Evolutionary conservation across 64 coral and sea anemone species (phyloP).

Genomic region (Pocillopora verrucosa): DNA sequence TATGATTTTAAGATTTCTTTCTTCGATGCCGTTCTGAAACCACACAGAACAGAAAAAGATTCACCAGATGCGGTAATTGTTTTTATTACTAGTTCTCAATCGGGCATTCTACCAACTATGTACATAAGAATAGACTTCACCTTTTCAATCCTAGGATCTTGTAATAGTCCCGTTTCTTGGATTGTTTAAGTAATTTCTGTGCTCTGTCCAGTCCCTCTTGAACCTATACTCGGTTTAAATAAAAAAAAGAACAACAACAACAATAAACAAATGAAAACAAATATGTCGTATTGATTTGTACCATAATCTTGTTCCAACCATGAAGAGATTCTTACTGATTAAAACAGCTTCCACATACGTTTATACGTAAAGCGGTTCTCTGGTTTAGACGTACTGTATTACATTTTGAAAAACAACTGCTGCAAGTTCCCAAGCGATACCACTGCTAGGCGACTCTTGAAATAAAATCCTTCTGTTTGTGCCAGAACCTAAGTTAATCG

Average conservation of each 20-base stretch:
- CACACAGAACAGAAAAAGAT: background rate
- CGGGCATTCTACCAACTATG: background rate
- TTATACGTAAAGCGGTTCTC: too few species aligned
- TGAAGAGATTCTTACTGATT: too few species aligned
- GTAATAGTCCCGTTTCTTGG: slow-evolving; percentile 98
- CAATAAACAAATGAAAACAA: background rate
- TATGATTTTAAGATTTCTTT: slow-evolving; percentile 91
- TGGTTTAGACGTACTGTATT: too few species aligned
- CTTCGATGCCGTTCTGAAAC: slow-evolving; percentile 77
- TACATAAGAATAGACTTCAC: slow-evolving; percentile 25
- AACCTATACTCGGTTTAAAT: slow-evolving; percentile 44
- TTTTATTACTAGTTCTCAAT: background rate
- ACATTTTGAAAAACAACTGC: too few species aligned
- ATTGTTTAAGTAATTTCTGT: slow-evolving; percentile 91
- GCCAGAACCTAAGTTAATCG: too few species aligned
- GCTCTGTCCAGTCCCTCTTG: slow-evolving; percentile 99
- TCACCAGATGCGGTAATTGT: too few species aligned
- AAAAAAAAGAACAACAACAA: background rate
- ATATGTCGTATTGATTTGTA: too few species aligned
- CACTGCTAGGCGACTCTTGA: too few species aligned
- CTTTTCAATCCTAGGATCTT: slow-evolving; percentile 96
- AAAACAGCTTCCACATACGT: too few species aligned
- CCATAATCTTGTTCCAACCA: too few species aligned
- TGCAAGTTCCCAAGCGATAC: too few species aligned
- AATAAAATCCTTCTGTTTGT: too few species aligned